These are phyloP conservation scores for Synanthedon tipuliformis DNA, from an alignment of 2,888 invertebrate species.

Conservation along the genomic window DNA sequence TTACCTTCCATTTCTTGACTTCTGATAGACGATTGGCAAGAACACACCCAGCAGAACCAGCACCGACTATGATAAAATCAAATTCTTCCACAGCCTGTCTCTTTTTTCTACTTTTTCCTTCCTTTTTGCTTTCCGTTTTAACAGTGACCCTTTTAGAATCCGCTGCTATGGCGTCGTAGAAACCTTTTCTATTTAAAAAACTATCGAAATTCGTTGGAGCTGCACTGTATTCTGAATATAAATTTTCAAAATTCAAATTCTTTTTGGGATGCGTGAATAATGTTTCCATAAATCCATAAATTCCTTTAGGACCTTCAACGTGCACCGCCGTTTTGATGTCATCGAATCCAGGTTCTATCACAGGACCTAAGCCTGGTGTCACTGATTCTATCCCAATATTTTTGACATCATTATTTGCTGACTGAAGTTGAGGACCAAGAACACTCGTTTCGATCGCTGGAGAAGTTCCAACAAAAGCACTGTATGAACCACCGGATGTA, in stretches of 20 bases:
- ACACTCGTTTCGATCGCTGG: constrained; percentile 7
- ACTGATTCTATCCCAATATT: constrained; percentile 10
- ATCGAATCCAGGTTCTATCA: constrained; percentile 14
- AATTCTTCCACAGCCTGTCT: constrained; percentile 43
- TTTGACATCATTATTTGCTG: not conserved
- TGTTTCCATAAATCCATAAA: constrained; percentile 19
- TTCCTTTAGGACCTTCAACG: constrained; percentile 25
- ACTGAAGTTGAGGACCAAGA: constrained; percentile 1
- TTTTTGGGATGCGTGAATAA: constrained; percentile 23
- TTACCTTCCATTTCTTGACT: constrained; percentile 71
- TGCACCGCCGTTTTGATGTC: constrained; percentile 19
- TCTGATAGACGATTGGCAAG: constrained; percentile 74
- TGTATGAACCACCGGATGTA: not conserved
- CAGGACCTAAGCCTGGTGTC: constrained; percentile 12
- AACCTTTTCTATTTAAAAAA: constrained; percentile 14
- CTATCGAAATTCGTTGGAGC: constrained; percentile 11
- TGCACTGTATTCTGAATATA: constrained; percentile 11
- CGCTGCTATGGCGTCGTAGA: constrained; percentile 25
- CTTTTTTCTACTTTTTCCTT: constrained; percentile 21
- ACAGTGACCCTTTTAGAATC: constrained; percentile 22
- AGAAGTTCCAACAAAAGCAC: constrained; percentile 3
- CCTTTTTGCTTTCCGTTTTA: constrained; percentile 7
- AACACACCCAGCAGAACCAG: constrained; percentile 77
- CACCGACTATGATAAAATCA: constrained; percentile 75
- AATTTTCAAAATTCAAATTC: constrained; percentile 16